A percentile compares a stretch with the other conserved stretches of the same genome.
These are phyloP conservation scores for Sternarchorhynchus goeldii DNA, from an alignment of 2,797 vertebrate species.

Conservation along the genomic window DNA sequence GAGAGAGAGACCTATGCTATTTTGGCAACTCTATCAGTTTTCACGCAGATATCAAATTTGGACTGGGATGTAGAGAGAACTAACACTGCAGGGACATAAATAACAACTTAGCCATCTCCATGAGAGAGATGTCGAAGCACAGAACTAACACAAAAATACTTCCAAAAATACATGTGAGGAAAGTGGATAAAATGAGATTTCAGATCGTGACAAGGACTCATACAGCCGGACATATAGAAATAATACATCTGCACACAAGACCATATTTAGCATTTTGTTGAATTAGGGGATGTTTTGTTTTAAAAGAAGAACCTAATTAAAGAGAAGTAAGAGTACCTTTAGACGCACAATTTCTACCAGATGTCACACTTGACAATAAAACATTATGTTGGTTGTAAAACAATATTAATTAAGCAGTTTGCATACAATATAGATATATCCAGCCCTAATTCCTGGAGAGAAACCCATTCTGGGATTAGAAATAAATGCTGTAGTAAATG, in stretches of 20 bases:
- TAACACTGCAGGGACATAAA: slow-evolving; percentile 57
- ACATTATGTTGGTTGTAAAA: too few species aligned
- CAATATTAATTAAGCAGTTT: too few species aligned
- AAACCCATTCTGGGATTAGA: background rate
- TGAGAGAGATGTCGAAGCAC: slow-evolving; percentile 53
- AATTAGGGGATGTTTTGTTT: background rate
- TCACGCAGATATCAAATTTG: slow-evolving; percentile 45
- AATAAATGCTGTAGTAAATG: background rate
- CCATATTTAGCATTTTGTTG: slow-evolving; percentile 11
- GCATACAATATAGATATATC: background rate
- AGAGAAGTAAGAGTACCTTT: background rate
- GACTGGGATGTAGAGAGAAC: slow-evolving; percentile 44
- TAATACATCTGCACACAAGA: slow-evolving; percentile 17
- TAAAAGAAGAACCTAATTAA: slow-evolving; percentile 16
- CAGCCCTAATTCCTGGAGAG: background rate
- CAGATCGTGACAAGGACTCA: slow-evolving; percentile 19
- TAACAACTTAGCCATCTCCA: slow-evolving; percentile 56
- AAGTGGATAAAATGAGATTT: slow-evolving; percentile 15
- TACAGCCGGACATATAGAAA: background rate
- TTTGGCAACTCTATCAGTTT: slow-evolving; percentile 58
- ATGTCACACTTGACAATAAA: background rate
- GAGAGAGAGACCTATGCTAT: slow-evolving; percentile 36
- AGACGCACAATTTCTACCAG: background rate
- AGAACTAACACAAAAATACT: slow-evolving; percentile 54
- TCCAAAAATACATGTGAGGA: slow-evolving; percentile 46